Conservation (phyloP, 2,888 invertebrate genomes). For the Melieria crassipennis region DNA sequence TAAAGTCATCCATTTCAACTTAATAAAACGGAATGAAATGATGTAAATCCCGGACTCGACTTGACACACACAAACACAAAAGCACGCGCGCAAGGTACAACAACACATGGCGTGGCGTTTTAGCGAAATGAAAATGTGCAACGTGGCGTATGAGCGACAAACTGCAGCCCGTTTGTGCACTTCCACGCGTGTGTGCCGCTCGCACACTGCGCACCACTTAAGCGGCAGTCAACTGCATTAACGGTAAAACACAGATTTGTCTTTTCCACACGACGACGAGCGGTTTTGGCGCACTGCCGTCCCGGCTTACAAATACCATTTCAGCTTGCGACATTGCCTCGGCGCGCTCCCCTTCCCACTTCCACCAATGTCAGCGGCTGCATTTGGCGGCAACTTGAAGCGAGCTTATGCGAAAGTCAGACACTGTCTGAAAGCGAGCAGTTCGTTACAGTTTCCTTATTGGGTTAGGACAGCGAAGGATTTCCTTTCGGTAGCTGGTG, state of each 20-base stretch:
- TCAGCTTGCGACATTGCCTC: no score
- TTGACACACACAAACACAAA: background rate
- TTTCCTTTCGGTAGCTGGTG: no score
- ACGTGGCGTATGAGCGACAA: slow-evolving; percentile 61
- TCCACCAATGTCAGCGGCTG: no score
- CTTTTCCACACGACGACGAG: no score
- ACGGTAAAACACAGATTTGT: background rate
- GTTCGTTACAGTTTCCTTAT: no score
- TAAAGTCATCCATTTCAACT: slow-evolving; percentile 47
- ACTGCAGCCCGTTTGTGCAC: slow-evolving; percentile 5
- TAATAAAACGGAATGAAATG: slow-evolving; percentile 44
- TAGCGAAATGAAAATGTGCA: slow-evolving; percentile 56
- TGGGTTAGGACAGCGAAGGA: no score
- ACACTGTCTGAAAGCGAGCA: no score
- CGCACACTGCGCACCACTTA: background rate
- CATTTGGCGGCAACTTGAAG: no score
- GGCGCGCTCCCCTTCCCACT: no score
- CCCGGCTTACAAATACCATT: no score
- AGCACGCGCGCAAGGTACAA: background rate
- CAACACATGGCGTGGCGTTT: slow-evolving; percentile 17
- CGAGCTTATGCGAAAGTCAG: no score
- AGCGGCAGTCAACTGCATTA: slow-evolving; percentile 13
- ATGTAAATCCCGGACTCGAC: slow-evolving; percentile 16
- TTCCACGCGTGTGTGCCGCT: background rate
- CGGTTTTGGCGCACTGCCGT: no score